These are phyloP conservation scores for Myiotriccus ornatus DNA, from an alignment of 2,797 vertebrate species.

Conservation along the genomic window DNA sequence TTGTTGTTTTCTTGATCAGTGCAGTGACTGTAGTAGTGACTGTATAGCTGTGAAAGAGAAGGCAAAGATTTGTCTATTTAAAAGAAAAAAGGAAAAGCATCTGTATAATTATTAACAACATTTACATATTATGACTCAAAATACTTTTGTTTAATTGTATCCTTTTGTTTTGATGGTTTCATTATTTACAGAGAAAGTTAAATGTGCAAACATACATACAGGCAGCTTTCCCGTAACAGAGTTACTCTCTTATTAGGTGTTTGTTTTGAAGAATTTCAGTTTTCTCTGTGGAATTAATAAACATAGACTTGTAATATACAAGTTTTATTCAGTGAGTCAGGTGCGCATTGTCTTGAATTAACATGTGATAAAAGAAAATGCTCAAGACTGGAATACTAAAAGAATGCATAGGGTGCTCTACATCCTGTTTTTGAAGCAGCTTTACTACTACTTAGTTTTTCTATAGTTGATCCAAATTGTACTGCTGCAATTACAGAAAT, in stretches of 20 bases:
- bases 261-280: not conserved
- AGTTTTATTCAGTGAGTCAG: not conserved
- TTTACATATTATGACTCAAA: not conserved
- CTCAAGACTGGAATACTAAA: not conserved
- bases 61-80: not conserved
- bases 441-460: not conserved
- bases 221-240: not conserved
- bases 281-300: not conserved
- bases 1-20: not conserved
- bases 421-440: not conserved
- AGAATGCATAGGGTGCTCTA: not conserved
- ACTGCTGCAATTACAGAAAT: not conserved
- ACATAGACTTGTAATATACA: not conserved
- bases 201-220: not conserved
- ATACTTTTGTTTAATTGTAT: not conserved
- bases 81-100: not conserved
- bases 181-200: not conserved
- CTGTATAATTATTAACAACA: not conserved
- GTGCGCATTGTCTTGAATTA: not conserved
- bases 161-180: not conserved
- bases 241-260: not conserved
- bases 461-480: not conserved
- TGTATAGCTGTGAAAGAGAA: not conserved
- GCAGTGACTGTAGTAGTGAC: not conserved
- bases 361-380: not conserved